Evolutionary conservation across 2,797 vertebrate species (phyloP).

Genomic region (Amblyraja radiata): DNA sequence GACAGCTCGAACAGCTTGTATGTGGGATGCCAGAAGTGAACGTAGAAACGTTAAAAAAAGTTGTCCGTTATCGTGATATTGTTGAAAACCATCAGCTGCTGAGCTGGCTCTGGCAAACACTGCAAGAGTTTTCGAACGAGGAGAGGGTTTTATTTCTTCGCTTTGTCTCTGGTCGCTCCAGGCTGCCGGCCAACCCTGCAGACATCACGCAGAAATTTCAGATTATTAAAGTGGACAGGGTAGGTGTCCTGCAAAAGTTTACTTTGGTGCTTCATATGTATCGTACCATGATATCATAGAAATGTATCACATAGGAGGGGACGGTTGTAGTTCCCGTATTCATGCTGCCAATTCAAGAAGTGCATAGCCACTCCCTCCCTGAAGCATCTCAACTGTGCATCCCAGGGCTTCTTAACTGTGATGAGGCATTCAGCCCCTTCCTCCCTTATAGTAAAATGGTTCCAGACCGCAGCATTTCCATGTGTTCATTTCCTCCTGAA

Average conservation of each 20-base stretch:
- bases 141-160: conserved; percentile 72
- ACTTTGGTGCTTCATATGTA: background rate
- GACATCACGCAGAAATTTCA: conserved; percentile 73
- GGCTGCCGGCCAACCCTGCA: conserved; percentile 67
- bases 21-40: conserved; percentile 72
- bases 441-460: too few species aligned
- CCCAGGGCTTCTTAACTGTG: too few species aligned
- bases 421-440: too few species aligned
- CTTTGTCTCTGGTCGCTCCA: conserved; percentile 68
- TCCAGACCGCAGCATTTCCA: too few species aligned
- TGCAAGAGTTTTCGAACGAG: conserved; percentile 74
- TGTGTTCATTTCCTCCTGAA: too few species aligned
- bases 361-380: too few species aligned
- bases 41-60: conserved; percentile 69
- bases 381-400: too few species aligned
- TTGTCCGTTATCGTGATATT: conserved; percentile 72
- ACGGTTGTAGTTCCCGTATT: too few species aligned
- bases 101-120: conserved; percentile 70
- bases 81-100: conserved; percentile 67
- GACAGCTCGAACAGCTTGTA: conserved; percentile 73
- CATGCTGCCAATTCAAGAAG: too few species aligned
- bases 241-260: conserved; percentile 47
- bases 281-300: too few species aligned
- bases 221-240: conserved; percentile 75
- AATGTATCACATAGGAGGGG: too few species aligned